These are phyloP conservation scores for Lepidochrysops patricia DNA, from an alignment of 2,888 invertebrate genomes.

Conservation along the genomic window DNA sequence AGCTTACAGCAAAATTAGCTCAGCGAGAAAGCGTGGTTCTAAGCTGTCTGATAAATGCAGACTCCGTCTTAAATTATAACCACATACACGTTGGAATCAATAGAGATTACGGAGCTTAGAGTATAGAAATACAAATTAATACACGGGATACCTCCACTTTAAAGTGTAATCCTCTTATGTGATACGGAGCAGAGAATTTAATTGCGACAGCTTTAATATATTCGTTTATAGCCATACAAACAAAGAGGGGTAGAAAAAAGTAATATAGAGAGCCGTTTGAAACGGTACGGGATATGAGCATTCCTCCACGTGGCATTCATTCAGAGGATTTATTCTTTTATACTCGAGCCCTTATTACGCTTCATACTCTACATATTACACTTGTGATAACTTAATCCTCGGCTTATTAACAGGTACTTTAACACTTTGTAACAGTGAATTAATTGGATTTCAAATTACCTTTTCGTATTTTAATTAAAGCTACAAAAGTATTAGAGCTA, in stretches of 20 bases:
- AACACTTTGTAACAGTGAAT: neutral
- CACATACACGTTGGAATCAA: neutral
- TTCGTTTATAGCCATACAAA: neutral
- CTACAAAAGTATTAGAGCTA: neutral
- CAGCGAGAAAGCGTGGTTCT: neutral
- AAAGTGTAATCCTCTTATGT: neutral
- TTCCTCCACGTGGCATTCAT: conserved; percentile 1
- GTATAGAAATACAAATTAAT: neutral
- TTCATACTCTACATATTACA: neutral
- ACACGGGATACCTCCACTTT: neutral
- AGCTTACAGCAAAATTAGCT: neutral
- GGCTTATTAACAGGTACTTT: neutral
- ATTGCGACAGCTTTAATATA: neutral
- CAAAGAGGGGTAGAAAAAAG: conserved; percentile 1
- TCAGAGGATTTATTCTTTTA: conserved; percentile 2
- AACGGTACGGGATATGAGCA: neutral
- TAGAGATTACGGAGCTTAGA: neutral
- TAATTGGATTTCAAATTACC: neutral
- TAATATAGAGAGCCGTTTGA: neutral
- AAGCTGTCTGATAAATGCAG: neutral
- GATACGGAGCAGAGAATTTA: neutral
- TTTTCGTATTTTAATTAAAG: neutral
- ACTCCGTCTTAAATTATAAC: neutral
- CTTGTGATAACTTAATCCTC: neutral
- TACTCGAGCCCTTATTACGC: neutral